A percentile compares a stretch with the other conserved stretches of the same genome.
These are phyloP conservation scores for Electrona antarctica DNA, from an alignment of 2,113 vertebrate genomes.

Conservation along the genomic window DNA sequence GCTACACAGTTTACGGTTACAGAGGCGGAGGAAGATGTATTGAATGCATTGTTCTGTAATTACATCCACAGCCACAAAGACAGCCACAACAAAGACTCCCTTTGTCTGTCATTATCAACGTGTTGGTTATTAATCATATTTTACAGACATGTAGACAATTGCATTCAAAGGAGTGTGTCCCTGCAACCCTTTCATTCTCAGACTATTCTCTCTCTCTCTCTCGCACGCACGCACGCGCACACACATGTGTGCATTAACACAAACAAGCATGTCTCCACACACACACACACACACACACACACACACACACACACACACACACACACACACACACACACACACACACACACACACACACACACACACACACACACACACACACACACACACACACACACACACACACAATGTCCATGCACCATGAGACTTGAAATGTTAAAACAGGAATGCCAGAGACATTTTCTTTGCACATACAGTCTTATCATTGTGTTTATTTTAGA, in stretches of 20 bases:
- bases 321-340: not conserved
- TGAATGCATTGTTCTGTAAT: constrained; percentile 33
- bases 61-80: constrained; percentile 17
- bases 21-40: constrained; percentile 6
- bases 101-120: not conserved
- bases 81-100: constrained; percentile 1
- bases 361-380: not conserved
- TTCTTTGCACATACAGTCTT: constrained; percentile 50
- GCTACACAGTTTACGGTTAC: not conserved
- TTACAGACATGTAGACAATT: constrained; percentile 28
- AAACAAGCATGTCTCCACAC: not conserved
- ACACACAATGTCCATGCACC: constrained; percentile 8
- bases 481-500: constrained; percentile 56
- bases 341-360: not conserved
- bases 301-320: not conserved
- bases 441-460: not conserved
- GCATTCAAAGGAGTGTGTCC: constrained; percentile 4
- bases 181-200: not conserved
- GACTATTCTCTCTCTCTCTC: not conserved
- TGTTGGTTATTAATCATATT: constrained; percentile 41
- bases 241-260: not conserved
- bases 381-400: not conserved
- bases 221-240: not conserved
- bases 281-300: not conserved
- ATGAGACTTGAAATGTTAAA: constrained; percentile 31